phyloP scores from a whole-genome alignment of 1,140 invertebrate species.

The Centruroides vittatus region DNA sequence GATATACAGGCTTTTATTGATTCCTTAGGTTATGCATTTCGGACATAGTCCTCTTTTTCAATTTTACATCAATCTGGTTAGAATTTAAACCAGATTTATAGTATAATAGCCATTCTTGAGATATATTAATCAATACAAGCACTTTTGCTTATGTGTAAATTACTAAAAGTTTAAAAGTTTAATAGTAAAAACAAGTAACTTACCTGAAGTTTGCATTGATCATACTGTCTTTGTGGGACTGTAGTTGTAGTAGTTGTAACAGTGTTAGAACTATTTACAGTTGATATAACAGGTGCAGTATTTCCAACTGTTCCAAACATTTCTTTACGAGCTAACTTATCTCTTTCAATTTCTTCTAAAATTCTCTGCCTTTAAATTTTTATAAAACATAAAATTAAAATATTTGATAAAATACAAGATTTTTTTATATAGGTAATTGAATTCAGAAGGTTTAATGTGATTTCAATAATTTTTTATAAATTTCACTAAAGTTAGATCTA shows the following conservation, averaged over 20 bases:
- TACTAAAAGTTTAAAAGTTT: too few species aligned
- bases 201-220: slow-evolving; percentile 45
- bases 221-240: slow-evolving; percentile 24
- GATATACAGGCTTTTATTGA: too few species aligned
- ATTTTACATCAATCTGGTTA: too few species aligned
- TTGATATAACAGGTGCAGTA: background rate
- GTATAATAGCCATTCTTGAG: background rate
- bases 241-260: background rate
- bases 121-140: background rate
- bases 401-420: too few species aligned
- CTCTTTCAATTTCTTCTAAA: slow-evolving; percentile 71
- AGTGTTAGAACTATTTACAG: background rate
- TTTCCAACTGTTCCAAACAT: slow-evolving; percentile 31
- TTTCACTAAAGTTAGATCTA: too few species aligned
- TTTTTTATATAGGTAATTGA: too few species aligned
- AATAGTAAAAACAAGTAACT: background rate
- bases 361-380: slow-evolving; percentile 16
- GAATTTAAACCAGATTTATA: background rate
- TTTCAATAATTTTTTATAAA: too few species aligned
- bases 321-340: slow-evolving; percentile 63
- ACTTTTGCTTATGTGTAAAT: too few species aligned
- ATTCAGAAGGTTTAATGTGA: too few species aligned
- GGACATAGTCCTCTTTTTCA: too few species aligned
- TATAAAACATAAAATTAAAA: too few species aligned
- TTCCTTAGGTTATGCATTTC: too few species aligned